Conservation (phyloP, 2,888 invertebrate species). For the Drosophila koepferae region DNA sequence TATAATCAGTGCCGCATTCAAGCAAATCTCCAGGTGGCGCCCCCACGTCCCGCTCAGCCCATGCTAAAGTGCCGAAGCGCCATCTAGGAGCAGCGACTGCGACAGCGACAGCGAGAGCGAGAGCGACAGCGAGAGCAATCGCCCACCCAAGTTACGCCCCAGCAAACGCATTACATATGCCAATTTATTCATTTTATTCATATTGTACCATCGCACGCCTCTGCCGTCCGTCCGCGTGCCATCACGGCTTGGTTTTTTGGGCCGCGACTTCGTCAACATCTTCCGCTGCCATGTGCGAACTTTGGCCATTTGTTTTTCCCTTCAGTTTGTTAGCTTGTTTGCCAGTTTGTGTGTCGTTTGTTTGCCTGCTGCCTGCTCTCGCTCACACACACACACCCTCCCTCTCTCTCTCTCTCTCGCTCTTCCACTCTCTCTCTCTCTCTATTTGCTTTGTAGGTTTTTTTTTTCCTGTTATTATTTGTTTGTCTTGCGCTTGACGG, state of each 20-base stretch:
- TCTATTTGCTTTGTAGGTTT: slow-evolving; percentile 16
- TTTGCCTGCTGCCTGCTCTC: slow-evolving; percentile 25
- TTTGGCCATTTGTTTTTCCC: slow-evolving; percentile 66
- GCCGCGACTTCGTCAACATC: slow-evolving; percentile 52
- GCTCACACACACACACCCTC: background rate
- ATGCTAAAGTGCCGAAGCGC: slow-evolving; percentile 5
- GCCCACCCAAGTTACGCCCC: slow-evolving; percentile 11
- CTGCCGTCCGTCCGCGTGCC: background rate
- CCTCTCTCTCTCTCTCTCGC: slow-evolving; percentile 2
- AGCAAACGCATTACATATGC: slow-evolving; percentile 78
- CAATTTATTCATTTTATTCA: slow-evolving; percentile 79
- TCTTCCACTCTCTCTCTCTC: slow-evolving; percentile 3
- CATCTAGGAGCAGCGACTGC: slow-evolving; percentile 16
- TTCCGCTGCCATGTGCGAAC: slow-evolving; percentile 49
- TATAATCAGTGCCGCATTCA: slow-evolving; percentile 75
- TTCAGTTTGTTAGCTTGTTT: slow-evolving; percentile 51
- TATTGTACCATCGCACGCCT: slow-evolving; percentile 60
- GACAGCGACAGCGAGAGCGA: background rate
- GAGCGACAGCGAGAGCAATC: no score
- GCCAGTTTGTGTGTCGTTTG: slow-evolving; percentile 53
- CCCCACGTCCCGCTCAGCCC: background rate
- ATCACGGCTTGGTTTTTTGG: slow-evolving; percentile 18
- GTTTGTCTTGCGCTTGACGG: slow-evolving; percentile 63
- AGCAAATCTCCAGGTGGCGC: slow-evolving; percentile 71
- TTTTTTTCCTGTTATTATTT: slow-evolving; percentile 23